Percentiles rank a stretch among this genome's conserved stretches.
Evolutionary conservation across 2,888 invertebrate genomes (phyloP).

Genomic region (Oligia latruncula): DNA sequence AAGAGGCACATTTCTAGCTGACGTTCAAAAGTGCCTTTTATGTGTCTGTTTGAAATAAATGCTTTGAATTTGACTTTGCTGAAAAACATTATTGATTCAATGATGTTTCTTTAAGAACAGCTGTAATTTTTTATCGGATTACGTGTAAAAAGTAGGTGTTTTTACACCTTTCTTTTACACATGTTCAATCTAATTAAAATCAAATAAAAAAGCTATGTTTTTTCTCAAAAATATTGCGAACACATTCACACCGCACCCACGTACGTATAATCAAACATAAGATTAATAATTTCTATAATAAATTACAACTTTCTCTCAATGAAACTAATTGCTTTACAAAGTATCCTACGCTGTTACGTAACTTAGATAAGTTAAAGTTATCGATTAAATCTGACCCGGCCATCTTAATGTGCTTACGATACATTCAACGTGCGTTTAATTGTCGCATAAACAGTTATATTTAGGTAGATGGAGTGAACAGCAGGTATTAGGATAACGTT

Average conservation of each 20-base stretch:
- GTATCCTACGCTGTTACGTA: constrained; percentile 52
- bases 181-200: neutral
- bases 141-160: neutral
- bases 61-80: too few relatives aligned
- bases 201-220: neutral
- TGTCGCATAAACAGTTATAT: constrained; percentile 4
- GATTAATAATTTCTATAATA: constrained; percentile 59
- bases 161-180: neutral
- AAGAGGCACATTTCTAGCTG: neutral
- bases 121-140: neutral
- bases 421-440: constrained; percentile 24
- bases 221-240: neutral
- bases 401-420: constrained; percentile 30
- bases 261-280: constrained; percentile 34
- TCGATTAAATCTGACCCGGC: constrained; percentile 41
- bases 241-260: constrained; percentile 47
- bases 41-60: too few relatives aligned
- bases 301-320: constrained; percentile 63
- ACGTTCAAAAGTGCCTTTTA: too few relatives aligned
- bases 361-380: constrained; percentile 53
- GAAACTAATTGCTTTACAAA: constrained; percentile 59
- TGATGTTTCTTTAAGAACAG: neutral
- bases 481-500: neutral
- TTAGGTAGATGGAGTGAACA: neutral
- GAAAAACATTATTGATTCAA: neutral